Conservation (phyloP, 1,140 invertebrate genomes). For the Aporrectodea caliginosa region DNA sequence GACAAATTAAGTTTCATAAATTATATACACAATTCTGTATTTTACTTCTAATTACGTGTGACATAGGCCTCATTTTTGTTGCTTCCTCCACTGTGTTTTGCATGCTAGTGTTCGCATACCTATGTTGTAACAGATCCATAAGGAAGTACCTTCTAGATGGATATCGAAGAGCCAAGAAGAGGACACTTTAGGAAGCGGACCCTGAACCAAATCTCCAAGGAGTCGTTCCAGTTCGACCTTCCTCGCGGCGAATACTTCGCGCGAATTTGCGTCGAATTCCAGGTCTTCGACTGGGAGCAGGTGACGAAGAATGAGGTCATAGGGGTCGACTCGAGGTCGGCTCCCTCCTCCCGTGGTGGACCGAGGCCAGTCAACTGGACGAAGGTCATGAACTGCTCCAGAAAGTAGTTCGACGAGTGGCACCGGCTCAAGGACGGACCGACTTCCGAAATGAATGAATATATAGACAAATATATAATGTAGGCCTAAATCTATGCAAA, state of each 20-base stretch:
- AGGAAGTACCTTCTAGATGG: too few relatives aligned
- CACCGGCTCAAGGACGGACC: slow-evolving; percentile 79
- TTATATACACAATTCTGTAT: too few relatives aligned
- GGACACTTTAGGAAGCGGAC: slow-evolving; percentile 96
- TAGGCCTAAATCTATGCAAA: too few relatives aligned
- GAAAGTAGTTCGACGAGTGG: slow-evolving; percentile 96
- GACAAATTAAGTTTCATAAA: too few relatives aligned
- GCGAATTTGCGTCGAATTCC: too few relatives aligned
- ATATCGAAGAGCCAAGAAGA: slow-evolving; percentile 97
- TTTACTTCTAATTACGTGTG: too few relatives aligned
- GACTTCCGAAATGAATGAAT: too few relatives aligned
- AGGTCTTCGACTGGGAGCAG: slow-evolving; percentile 95
- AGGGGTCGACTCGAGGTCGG: slow-evolving; percentile 87
- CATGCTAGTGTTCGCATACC: too few relatives aligned
- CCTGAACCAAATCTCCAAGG: slow-evolving; percentile 93
- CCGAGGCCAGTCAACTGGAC: slow-evolving; percentile 90
- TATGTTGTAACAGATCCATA: too few relatives aligned
- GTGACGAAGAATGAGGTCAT: slow-evolving; percentile 98
- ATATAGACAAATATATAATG: too few relatives aligned
- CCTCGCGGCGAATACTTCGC: slow-evolving; percentile 65
- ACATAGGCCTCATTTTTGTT: too few relatives aligned
- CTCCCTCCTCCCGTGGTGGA: slow-evolving; percentile 66
- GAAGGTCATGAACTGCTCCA: slow-evolving; percentile 90
- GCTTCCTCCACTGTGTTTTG: too few relatives aligned
- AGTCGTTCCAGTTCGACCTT: slow-evolving; percentile 72